A percentile compares a stretch with the other conserved stretches of the same genome.
Conservation (phyloP, 2,888 invertebrate genomes). For the Agrotis clavis region DNA sequence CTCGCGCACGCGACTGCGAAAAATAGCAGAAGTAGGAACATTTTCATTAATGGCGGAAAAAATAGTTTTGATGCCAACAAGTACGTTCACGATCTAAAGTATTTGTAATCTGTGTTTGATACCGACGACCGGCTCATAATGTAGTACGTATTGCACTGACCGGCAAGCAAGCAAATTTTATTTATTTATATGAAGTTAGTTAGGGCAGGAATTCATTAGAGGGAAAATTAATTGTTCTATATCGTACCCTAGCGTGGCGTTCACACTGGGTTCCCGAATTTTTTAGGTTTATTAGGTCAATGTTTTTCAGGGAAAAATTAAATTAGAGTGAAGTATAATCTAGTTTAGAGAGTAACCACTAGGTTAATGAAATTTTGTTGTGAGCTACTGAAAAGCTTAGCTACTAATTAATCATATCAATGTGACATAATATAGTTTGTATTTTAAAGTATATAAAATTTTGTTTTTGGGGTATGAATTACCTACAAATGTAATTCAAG, state of each 20-base stretch:
- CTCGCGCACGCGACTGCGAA: constrained; percentile 58
- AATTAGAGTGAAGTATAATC: not conserved
- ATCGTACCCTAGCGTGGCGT: constrained; percentile 37
- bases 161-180: constrained; percentile 43
- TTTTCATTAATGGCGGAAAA: constrained; percentile 43
- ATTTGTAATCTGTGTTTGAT: constrained; percentile 53
- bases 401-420: too few species aligned
- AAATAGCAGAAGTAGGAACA: constrained; percentile 64
- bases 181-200: constrained; percentile 63
- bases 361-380: not conserved
- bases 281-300: constrained; percentile 72
- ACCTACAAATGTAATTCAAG: too few species aligned
- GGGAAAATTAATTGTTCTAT: constrained; percentile 57
- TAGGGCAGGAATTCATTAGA: constrained; percentile 56
- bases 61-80: constrained; percentile 31
- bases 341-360: constrained; percentile 1
- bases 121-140: constrained; percentile 63
- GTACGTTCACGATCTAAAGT: constrained; percentile 47
- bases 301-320: constrained; percentile 7
- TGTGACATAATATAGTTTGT: too few species aligned
- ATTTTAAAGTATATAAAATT: too few species aligned
- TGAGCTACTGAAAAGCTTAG: not conserved
- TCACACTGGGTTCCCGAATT: constrained; percentile 86
- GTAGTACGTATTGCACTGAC: constrained; percentile 61
- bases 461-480: too few species aligned